These are phyloP conservation scores for Julus scanicus DNA, from an alignment of 2,888 invertebrate genomes.

Conservation along the genomic window DNA sequence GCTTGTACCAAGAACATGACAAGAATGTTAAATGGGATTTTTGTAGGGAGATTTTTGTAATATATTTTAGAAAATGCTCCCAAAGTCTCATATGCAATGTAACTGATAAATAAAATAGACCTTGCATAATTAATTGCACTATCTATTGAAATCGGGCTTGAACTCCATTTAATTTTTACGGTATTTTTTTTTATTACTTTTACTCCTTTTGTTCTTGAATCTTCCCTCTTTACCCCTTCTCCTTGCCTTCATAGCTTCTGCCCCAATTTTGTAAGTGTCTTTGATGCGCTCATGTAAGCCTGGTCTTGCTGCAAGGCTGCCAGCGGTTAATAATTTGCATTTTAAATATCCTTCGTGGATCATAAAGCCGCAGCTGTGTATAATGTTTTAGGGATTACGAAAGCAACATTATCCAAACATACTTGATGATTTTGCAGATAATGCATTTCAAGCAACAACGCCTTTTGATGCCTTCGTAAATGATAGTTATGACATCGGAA, in stretches of 20 bases:
- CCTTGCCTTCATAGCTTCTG: not conserved
- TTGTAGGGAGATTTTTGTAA: too few relatives aligned
- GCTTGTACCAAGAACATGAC: not conserved
- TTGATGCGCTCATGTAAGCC: not conserved
- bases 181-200: conserved; percentile 12
- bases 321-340: conserved; percentile 54
- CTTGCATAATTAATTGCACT: not conserved
- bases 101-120: too few relatives aligned
- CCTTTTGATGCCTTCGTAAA: not conserved
- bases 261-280: not conserved
- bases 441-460: conserved; percentile 18
- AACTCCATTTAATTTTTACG: not conserved
- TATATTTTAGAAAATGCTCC: too few relatives aligned
- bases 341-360: conserved; percentile 54
- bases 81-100: too few relatives aligned
- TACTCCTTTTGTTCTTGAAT: not conserved
- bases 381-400: conserved; percentile 53
- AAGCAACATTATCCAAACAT: conserved; percentile 37
- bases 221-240: not conserved
- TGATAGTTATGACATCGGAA: not conserved
- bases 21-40: too few relatives aligned
- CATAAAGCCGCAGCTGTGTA: conserved; percentile 55
- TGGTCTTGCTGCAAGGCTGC: conserved; percentile 1
- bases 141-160: not conserved
- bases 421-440: conserved; percentile 45